Conservation (phyloP, 64 coral and sea anemone species). For the Dendrophyllia cribrosa region DNA sequence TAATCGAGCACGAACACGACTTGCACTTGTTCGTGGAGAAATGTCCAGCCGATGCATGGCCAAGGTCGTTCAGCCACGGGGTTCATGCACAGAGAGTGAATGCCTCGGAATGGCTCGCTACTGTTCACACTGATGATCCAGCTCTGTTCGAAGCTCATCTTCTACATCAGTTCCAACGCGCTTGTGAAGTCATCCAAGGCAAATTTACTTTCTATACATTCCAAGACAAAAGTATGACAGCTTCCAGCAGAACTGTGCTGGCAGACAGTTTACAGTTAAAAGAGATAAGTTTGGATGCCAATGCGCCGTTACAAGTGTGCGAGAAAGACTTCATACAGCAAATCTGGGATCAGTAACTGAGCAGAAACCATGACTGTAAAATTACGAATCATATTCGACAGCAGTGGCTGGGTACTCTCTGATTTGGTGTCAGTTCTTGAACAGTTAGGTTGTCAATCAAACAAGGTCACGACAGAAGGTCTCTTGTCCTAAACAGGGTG, state of each 20-base stretch:
- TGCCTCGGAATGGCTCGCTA: background rate
- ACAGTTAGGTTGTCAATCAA: no score
- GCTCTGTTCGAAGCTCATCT: constrained; percentile 14
- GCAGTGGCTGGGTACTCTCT: no score
- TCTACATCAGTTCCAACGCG: constrained; percentile 11
- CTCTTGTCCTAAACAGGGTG: no score
- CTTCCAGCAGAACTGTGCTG: constrained; percentile 38
- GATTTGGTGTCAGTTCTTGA: no score
- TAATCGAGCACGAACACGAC: background rate
- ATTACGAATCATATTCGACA: no score
- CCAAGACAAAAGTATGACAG: constrained; percentile 36
- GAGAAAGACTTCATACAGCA: no score
- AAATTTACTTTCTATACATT: background rate
- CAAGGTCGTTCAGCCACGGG: constrained; percentile 57
- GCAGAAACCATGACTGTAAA: no score
- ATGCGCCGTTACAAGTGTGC: no score
- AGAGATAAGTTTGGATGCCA: no score
- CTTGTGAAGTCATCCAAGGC: background rate
- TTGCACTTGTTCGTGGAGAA: constrained; percentile 26
- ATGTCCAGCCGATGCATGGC: background rate
- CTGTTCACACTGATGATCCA: constrained; percentile 42
- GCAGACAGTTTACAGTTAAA: background rate
- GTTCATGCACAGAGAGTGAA: background rate
- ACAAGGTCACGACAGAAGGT: no score
- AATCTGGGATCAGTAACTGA: no score